Evolutionary conservation across 2,888 invertebrate species (phyloP), one percentile per base, ranked within the genome.

Genomic region (Ceramica pisi): DNA sequence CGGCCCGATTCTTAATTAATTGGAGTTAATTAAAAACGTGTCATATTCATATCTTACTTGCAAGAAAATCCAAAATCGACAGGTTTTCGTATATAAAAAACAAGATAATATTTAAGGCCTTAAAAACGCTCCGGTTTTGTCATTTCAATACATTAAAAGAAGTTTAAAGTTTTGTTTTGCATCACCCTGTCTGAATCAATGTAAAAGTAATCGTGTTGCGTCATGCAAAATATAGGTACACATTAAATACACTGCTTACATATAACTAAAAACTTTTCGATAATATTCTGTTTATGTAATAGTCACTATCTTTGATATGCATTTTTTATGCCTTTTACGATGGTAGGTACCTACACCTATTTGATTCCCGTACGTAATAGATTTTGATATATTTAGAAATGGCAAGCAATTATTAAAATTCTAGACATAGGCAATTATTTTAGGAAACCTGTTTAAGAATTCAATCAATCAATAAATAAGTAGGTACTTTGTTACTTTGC

Each of bases 281-380:
- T 26, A 57, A 21, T n/a, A 10, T 59, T 35, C 57, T 21, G 19
- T 23, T 59, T 35, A 66, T 19, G 12, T 65, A 57, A 64, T 26
- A 41, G 48, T 64, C 6, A 16, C 31, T 57, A 21, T 56, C n/a
- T 31, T 53, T 44, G 7, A 6, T 41, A 7, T 26, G 51, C 5
- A 7, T 44, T 55, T 65, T 51, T 53, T 50, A 12, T 23, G 23
- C 21, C 14, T 5, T 53, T 41, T 19, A 16, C 16, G 35, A 21
- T 35, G 19, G 19, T 21, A 51, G 23, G 7, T 16, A 26, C 8
- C 2, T 53, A 16, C 2, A 26, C 8, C 1, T 53, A 16, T 16
- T 26, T 9, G 10, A 31, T 55, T 10, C 19, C 8, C 31, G 10
- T 31, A 55, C 10, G n/a, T 31, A 31, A 55, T 31, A 10, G 31